Conservation (phyloP, 2,113 vertebrate genomes). For the Carassius auratus region DNA sequence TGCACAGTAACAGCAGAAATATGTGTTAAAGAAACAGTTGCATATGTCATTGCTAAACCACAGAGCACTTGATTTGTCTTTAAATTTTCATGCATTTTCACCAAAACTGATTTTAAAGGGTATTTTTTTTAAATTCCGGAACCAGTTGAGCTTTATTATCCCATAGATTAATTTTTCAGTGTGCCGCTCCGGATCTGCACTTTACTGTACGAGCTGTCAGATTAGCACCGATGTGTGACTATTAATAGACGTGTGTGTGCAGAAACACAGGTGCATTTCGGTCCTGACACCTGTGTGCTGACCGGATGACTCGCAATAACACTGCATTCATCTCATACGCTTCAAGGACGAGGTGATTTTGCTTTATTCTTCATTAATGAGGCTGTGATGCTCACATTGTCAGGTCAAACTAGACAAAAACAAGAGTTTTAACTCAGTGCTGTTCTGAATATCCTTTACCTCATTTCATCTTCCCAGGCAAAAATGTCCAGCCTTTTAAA, state of each 20-base stretch:
- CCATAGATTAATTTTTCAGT: not conserved
- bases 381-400: not conserved
- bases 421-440: no score
- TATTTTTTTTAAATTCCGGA: not conserved
- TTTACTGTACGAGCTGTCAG: not conserved
- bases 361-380: not conserved
- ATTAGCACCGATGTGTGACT: slow-evolving; percentile 32
- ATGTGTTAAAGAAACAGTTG: not conserved
- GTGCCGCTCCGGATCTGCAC: not conserved
- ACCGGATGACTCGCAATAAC: not conserved
- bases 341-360: not conserved
- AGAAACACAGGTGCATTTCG: not conserved
- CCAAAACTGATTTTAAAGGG: not conserved
- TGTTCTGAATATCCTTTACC: no score
- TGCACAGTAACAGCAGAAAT: not conserved
- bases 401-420: no score
- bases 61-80: not conserved
- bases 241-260: not conserved
- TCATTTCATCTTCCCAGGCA: no score
- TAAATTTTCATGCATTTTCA: not conserved
- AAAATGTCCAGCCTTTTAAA: no score
- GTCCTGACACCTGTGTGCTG: not conserved
- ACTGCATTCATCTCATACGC: not conserved
- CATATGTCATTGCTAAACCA: not conserved
- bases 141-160: not conserved